These are phyloP conservation scores for Ophion slaviceki DNA, from an alignment of 2,888 invertebrate genomes.

Conservation along the genomic window DNA sequence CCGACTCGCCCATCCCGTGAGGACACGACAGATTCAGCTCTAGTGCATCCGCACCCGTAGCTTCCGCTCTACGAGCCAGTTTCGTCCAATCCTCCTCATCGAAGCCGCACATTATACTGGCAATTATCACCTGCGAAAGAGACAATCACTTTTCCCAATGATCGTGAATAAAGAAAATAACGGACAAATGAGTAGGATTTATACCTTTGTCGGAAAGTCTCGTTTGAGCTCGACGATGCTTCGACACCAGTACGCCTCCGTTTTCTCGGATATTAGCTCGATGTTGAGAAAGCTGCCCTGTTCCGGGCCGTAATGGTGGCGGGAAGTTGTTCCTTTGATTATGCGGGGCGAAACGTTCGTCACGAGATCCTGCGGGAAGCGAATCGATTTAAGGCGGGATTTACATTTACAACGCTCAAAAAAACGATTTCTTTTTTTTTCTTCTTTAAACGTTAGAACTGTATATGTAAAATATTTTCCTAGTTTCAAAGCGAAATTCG, in stretches of 20 bases:
- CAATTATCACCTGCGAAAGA: constrained; percentile 90
- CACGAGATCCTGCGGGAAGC: constrained; percentile 90
- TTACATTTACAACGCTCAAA: too few species aligned
- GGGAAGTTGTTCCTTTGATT: constrained; percentile 96
- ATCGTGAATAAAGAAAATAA: neutral
- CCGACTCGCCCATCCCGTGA: constrained; percentile 99
- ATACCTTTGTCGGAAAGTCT: constrained; percentile 95
- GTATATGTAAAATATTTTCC: too few species aligned
- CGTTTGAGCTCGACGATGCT: constrained; percentile 94
- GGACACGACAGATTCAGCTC: constrained; percentile 99
- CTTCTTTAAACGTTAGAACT: too few species aligned
- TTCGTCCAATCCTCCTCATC: constrained; percentile 94
- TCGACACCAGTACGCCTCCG: constrained; percentile 95
- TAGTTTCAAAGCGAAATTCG: too few species aligned
- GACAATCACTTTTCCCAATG: neutral
- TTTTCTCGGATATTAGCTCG: constrained; percentile 98
- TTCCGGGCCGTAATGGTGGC: constrained; percentile 96
- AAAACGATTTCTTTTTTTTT: too few species aligned
- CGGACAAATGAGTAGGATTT: neutral
- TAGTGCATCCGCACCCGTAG: constrained; percentile 95
- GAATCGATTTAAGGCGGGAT: neutral
- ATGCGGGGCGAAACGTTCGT: constrained; percentile 99
- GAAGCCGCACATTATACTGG: constrained; percentile 97
- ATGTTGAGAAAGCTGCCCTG: constrained; percentile 98
- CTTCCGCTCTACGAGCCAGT: constrained; percentile 90